These are phyloP conservation scores for Litocranius walleri DNA, from an alignment of 2,113 vertebrate genomes.

Conservation along the genomic window DNA sequence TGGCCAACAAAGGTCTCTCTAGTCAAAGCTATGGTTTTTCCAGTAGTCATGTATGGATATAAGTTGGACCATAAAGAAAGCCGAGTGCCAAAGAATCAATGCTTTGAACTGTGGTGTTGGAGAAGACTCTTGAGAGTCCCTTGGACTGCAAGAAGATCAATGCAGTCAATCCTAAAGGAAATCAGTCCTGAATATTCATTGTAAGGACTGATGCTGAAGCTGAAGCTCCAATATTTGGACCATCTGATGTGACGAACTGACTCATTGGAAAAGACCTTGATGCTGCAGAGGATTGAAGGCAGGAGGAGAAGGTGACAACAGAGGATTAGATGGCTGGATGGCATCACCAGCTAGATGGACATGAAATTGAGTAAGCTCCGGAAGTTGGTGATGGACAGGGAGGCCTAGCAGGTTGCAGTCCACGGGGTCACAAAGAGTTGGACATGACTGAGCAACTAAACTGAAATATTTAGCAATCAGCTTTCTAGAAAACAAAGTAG, in stretches of 20 bases:
- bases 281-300: not conserved
- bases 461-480: not conserved
- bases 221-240: not conserved
- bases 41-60: not conserved
- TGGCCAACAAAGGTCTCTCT: not conserved
- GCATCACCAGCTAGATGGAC: not conserved
- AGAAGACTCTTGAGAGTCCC: not conserved
- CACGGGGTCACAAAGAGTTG: accelerated
- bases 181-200: not conserved
- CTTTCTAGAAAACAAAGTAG: constrained; percentile 15
- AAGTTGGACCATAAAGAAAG: not conserved
- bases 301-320: not conserved
- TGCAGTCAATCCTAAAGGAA: not conserved
- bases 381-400: not conserved
- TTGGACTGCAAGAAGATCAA: not conserved
- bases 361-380: accelerated
- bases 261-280: not conserved
- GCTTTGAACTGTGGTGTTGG: not conserved
- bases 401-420: not conserved
- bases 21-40: not conserved
- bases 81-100: not conserved
- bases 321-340: not conserved
- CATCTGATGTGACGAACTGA: not conserved
- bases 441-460: not conserved
- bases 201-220: not conserved